Evolutionary conservation across 1,140 invertebrate genomes (phyloP), one percentile per base, ranked within the genome.

Genomic region (Samia ricini): DNA sequence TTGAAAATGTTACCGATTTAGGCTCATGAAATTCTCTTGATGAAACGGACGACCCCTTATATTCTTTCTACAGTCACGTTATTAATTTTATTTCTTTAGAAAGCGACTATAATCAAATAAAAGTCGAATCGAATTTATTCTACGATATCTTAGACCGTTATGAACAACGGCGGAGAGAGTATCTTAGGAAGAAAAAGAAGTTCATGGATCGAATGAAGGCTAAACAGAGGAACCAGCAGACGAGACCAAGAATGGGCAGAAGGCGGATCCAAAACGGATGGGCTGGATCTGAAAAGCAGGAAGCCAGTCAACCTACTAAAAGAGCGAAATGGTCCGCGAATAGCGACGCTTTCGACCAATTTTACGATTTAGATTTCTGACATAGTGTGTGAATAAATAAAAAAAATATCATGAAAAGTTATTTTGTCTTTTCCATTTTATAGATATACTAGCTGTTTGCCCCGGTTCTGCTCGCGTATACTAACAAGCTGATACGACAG

Each of bases 71-170:
- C n/a, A n/a, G n/a, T n/a, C n/a, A n/a, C n/a, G n/a, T n/a, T n/a
- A n/a, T n/a, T n/a, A 42, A 15, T 15, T 42, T 52, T 21, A 4
- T 33, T 21, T 19, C 20, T 20, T 4, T 20, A 57, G 56, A 57
- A 57, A 29, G 56, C 4, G 56, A 57, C 10, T 57, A 57, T 18
- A 57, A 57, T 3, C 26, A 57, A 21, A 57, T 57, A 18, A 57
- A 29, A 57, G 18, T 36, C 0, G 56, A 57, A 15, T 29, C 26
- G n/a, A 33, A 29, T 33, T 18, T 57, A 29, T 57, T 36, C 56
- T 57, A 33, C 15, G 56, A 57, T 19, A 36, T 57, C 4, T 29
- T 57, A 21, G 56, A 33, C 4, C 26, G 33, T 6, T 18, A 57
- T 29, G 56, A 57, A 15, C 19, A 18, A 6, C 4, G 42, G 26